Evolutionary conservation across 2,888 invertebrate species (phyloP), one percentile per base, ranked within the genome.

Genomic region (Liodrosophila aerea): DNA sequence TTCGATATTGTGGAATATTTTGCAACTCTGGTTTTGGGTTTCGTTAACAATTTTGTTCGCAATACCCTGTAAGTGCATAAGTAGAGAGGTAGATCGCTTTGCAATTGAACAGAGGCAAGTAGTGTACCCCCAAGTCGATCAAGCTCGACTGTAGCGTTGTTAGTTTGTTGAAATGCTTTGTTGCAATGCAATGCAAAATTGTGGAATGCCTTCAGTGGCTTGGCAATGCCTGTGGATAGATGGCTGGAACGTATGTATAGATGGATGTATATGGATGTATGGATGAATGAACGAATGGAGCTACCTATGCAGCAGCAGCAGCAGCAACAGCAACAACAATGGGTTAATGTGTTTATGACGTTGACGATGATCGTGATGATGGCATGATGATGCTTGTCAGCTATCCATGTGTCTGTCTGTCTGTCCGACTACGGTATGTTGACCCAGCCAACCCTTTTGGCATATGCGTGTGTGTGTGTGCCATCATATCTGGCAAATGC

Each of bases 371-470:
- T 37, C 50, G 59, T 59, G 64, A 64, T 53, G 61, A 61, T 56
- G 60, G 15, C 34, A 18, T 16, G 53, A 22, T 51, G 66, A n/a
- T 29, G 44, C 30, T 37, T 37, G 37, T 37, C 37, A 37, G 39
- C 16, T 18, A 16, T 39, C 15, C 13, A 4, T 34, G 34, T 34
- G 7, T 37, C 15, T 15, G 16, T 18, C 29, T 44, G 12, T 3
- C 11, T 18, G 30, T 41, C 33, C 31, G 9, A 54, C 53, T 54
- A 47, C 69, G 59, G 46, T 56, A 54, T 68, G 44, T 56, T 68
- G 69, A 64, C 70, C 70, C 68, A 69, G 60, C 60, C 69, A 61
- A 69, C 60, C 60, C 69, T 69, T 66, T 60, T 33, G n/a, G 45
- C 60, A 51, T 15, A 37, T 22, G 44, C 9, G 33, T 27, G 12